Percentiles rank a stretch among this genome's conserved stretches.
phyloP scores from a whole-genome alignment of 2,888 invertebrate species.

The Protonemura montana region DNA sequence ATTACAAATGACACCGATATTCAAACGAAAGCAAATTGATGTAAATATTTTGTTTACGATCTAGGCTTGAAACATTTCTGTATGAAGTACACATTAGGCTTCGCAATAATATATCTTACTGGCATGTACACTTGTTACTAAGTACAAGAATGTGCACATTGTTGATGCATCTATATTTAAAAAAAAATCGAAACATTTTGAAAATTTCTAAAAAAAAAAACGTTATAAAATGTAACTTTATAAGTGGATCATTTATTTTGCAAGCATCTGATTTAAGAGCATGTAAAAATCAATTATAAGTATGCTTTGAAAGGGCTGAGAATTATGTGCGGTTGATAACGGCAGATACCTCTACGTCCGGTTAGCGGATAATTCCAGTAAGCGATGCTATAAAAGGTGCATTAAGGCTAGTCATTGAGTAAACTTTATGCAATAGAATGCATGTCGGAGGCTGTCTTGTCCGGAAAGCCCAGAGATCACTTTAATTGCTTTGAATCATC shows the following conservation, averaged over 20 bases:
- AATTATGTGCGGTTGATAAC: too few relatives aligned
- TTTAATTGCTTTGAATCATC: too few relatives aligned
- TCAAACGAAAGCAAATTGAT: not conserved
- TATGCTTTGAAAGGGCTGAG: too few relatives aligned
- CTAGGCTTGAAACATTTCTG: not conserved
- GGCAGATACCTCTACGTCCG: too few relatives aligned
- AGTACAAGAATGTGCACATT: not conserved
- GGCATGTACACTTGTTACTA: not conserved
- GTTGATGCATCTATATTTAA: not conserved
- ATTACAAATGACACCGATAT: not conserved
- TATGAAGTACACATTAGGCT: not conserved
- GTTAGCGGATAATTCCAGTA: too few relatives aligned
- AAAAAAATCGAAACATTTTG: not conserved
- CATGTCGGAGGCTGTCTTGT: too few relatives aligned
- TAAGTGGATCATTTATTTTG: not conserved
- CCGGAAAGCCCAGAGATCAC: too few relatives aligned
- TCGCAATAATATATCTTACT: not conserved
- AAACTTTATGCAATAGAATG: too few relatives aligned
- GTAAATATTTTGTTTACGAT: constrained; percentile 12
- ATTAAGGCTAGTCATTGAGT: too few relatives aligned
- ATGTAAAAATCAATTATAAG: too few relatives aligned
- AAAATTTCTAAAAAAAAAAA: not conserved
- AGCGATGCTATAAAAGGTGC: too few relatives aligned
- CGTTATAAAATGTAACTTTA: not conserved
- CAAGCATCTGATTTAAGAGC: not conserved